Percentiles rank a stretch among this genome's conserved stretches.
These are phyloP conservation scores for Willowsia nigromaculata DNA, from an alignment of 2,888 invertebrate species.

Conservation along the genomic window DNA sequence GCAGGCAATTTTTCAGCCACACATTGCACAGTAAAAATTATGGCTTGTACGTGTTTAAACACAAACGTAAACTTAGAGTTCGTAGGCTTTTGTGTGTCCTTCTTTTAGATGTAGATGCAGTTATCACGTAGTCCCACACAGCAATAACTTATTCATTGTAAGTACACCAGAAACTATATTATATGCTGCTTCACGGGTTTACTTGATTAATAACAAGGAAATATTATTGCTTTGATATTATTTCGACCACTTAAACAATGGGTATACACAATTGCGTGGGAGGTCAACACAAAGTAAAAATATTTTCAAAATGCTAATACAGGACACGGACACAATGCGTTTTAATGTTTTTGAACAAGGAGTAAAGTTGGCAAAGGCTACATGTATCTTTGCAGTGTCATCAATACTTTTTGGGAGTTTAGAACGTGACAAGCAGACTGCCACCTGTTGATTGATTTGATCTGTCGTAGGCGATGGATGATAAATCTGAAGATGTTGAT, in stretches of 20 bases:
- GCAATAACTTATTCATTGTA: not conserved
- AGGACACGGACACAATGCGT: not conserved
- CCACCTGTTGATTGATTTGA: conserved; percentile 58
- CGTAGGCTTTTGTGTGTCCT: not conserved
- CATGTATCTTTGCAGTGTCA: not conserved
- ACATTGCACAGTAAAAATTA: not conserved
- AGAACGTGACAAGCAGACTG: conserved; percentile 1
- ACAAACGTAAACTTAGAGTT: not conserved
- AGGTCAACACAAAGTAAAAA: not conserved
- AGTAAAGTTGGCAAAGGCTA: not conserved
- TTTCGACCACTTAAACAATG: not conserved
- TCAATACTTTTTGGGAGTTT: not conserved
- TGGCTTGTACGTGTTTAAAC: not conserved
- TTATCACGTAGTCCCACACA: conserved; percentile 24
- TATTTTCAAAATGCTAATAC: not conserved
- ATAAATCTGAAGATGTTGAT: not conserved
- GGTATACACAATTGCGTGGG: conserved; percentile 23
- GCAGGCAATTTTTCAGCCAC: not conserved
- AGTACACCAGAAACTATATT: not conserved
- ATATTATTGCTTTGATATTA: conserved; percentile 30
- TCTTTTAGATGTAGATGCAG: not conserved
- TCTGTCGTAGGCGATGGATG: conserved; percentile 32
- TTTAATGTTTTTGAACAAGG: not conserved
- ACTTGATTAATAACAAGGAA: conserved; percentile 29
- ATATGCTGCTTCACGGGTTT: conserved; percentile 6